Base-by-base conservation (phyloP, 2,888 invertebrate species). In the Imbricaverruca yamaguchii region DNA sequence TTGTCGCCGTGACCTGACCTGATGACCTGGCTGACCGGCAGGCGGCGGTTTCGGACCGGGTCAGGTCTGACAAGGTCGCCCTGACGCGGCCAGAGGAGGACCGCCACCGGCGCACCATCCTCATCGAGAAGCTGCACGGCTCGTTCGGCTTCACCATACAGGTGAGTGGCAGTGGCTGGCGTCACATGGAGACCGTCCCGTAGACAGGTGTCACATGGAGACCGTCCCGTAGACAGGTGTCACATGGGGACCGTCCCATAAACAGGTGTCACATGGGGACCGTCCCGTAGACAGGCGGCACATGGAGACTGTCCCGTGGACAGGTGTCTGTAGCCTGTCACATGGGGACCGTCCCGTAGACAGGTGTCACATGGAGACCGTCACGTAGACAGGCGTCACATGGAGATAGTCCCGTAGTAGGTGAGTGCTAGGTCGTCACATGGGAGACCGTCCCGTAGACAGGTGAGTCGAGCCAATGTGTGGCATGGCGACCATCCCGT, bases 111-210 rank as follows among this genome's bases (percentile, higher is more conserved):
- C 94, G 97, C 23, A 97, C 97, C 83, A 96, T 98, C 83, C 86
- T 89, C 65, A 92, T 95, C 10, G 95, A 96, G 87, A 94, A 94
- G 88, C 93, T 92, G 86, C 94, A 93, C 87, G 93, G 93, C 78
- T 94, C 94, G 59, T 98, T 95, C 87, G 98, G 98, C 21, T 98
- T 98, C 88, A 97, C 97, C 0, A 89, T 98, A 67, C 97, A 92
- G 89, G 92, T 91, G 86, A 83, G 84, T 55, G 55, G 81, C n/a
- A 2, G 21, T 63, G 9, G 18, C n/a, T 0, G n/a, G 0, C 63
- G 63, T 10, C n/a, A 21, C n/a, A 21, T n/a, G 63, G 63, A 63
- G n/a, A 63, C 63, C n/a, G 63, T n/a, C n/a, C n/a, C 63, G 21
- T 10, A 9, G 6, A 21, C 39, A 39, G 39, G 39, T 39, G 39